A percentile compares a stretch with the other conserved stretches of the same genome.
Conservation (phyloP, 2,113 vertebrate species). For the Ictalurus punctatus region DNA sequence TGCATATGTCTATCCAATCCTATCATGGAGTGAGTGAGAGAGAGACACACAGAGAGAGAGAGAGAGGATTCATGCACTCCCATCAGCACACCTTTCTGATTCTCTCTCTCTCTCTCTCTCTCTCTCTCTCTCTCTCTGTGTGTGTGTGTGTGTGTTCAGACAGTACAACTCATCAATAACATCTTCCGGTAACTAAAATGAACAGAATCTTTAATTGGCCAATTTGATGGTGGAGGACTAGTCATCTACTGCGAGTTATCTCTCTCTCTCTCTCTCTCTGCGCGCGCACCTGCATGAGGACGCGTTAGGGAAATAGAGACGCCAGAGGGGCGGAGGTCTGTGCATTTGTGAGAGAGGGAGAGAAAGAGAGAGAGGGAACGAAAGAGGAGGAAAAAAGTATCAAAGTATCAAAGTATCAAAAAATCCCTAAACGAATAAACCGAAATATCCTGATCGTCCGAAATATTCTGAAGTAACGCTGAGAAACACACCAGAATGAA, state of each 20-base stretch:
- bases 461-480: background rate
- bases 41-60: background rate
- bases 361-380: conserved; percentile 12
- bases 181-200: conserved; percentile 55
- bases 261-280: conserved; percentile 51
- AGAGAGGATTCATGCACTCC: conserved; percentile 14
- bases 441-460: background rate
- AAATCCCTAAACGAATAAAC: background rate
- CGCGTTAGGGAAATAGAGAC: conserved; percentile 66
- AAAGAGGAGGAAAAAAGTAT: background rate
- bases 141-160: conserved; percentile 25
- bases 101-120: conserved; percentile 25
- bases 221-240: conserved; percentile 5
- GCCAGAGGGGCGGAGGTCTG: conserved; percentile 75
- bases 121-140: conserved; percentile 28
- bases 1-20: conserved; percentile 2
- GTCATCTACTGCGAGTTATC: conserved; percentile 37
- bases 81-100: background rate
- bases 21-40: background rate
- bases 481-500: background rate
- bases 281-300: conserved; percentile 59
- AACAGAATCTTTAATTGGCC: conserved; percentile 48
- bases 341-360: conserved; percentile 62
- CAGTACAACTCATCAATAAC: conserved; percentile 49
- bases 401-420: background rate